Evolutionary conservation across 2,113 vertebrate species (phyloP).

Genomic region (Sterna hirundo): DNA sequence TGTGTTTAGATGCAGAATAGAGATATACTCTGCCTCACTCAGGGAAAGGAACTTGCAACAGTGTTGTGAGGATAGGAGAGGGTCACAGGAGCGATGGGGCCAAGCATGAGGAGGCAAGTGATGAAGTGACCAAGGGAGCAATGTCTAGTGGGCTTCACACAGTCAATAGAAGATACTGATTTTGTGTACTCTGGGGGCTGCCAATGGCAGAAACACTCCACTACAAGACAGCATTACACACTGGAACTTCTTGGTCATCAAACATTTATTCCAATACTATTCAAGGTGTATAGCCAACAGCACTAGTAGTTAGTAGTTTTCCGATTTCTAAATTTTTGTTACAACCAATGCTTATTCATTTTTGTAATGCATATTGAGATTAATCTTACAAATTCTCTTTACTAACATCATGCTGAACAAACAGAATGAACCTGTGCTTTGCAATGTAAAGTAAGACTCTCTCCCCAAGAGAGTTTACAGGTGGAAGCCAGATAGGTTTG

Average conservation of each 20-base stretch:
- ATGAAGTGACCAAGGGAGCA: background rate
- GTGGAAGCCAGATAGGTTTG: background rate
- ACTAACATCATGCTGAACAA: background rate
- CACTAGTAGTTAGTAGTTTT: background rate
- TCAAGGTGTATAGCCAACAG: background rate
- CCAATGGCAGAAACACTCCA: background rate
- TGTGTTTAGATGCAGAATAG: background rate
- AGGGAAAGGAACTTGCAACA: background rate
- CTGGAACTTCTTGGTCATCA: background rate
- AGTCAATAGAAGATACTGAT: background rate
- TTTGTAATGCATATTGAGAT: background rate
- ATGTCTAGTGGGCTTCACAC: background rate
- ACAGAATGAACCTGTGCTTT: background rate
- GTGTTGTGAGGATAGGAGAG: background rate
- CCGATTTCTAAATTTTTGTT: background rate
- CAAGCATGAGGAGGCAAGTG: background rate
- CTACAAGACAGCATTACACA: background rate
- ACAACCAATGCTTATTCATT: background rate
- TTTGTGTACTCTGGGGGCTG: background rate
- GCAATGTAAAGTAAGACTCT: background rate
- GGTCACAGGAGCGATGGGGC: background rate
- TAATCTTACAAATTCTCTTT: background rate
- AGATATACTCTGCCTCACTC: background rate
- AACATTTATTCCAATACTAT: background rate
- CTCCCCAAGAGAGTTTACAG: background rate